Percentiles rank a stretch among this genome's conserved stretches.
Evolutionary conservation across 2,113 vertebrate species (phyloP).

Genomic region (Lamprotornis superbus): DNA sequence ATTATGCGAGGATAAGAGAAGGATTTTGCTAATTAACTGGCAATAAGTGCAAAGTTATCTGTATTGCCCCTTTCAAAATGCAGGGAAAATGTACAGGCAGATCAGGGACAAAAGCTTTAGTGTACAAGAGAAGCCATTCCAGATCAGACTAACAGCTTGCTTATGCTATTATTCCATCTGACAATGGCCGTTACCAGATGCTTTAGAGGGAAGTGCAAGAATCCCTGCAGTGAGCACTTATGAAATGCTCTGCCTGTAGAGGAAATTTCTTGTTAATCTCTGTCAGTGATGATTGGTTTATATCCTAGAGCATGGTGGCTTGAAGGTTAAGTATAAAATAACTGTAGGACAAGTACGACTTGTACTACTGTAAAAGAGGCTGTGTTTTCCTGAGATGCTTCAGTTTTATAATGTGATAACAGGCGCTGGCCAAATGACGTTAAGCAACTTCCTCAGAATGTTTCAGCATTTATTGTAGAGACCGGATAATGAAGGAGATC

Average conservation of each 20-base stretch:
- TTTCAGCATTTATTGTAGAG: background rate
- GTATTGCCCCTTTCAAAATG: background rate
- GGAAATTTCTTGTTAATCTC: slow-evolving; percentile 54
- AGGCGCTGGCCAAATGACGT: background rate
- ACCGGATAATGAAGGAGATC: background rate
- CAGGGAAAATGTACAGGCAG: background rate
- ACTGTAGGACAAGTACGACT: background rate
- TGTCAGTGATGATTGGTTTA: slow-evolving; percentile 48
- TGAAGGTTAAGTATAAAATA: slow-evolving; percentile 40
- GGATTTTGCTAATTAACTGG: background rate
- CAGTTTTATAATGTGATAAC: slow-evolving; percentile 7
- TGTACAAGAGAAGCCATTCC: background rate
- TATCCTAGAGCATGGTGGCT: background rate
- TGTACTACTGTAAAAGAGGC: background rate
- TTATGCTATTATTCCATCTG: slow-evolving; percentile 3
- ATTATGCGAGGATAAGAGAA: background rate
- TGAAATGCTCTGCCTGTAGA: background rate
- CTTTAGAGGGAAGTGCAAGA: slow-evolving; percentile 26
- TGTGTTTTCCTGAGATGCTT: background rate
- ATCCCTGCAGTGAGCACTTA: slow-evolving; percentile 42
- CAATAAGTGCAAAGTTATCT: background rate
- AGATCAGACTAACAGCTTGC: slow-evolving; percentile 24
- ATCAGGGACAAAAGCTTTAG: background rate
- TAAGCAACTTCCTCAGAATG: background rate
- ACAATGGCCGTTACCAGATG: slow-evolving; percentile 23